Percentiles rank a stretch among this genome's conserved stretches.
Conservation (phyloP, 2,113 vertebrate species). For the Oophaga pumilio region DNA sequence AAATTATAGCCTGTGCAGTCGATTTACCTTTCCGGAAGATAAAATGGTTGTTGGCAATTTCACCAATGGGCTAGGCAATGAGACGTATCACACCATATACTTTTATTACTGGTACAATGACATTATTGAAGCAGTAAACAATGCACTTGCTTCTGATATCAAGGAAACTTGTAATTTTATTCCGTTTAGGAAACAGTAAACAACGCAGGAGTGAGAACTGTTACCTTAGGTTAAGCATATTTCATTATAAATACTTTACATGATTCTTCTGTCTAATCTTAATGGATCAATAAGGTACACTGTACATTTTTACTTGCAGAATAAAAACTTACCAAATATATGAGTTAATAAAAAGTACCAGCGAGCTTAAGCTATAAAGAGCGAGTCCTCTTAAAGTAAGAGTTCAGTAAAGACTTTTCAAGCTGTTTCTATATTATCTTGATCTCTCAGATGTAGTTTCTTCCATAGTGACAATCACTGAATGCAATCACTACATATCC, state of each 20-base stretch:
- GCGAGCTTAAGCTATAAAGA: no score
- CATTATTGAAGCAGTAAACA: slow-evolving; percentile 51
- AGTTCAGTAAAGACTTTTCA: no score
- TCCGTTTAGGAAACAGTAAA: slow-evolving; percentile 40
- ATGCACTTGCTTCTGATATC: slow-evolving; percentile 46
- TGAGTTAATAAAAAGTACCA: no score
- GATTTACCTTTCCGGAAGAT: slow-evolving; percentile 55
- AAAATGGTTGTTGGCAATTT: slow-evolving; percentile 53
- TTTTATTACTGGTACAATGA: slow-evolving; percentile 55
- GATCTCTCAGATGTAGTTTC: no score
- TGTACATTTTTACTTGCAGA: neutral
- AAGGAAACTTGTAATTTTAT: slow-evolving; percentile 41
- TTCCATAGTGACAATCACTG: no score
- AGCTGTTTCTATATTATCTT: no score
- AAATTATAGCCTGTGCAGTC: slow-evolving; percentile 49
- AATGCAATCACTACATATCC: no score
- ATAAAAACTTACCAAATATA: no score
- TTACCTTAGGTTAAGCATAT: neutral
- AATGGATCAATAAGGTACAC: neutral
- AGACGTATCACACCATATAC: slow-evolving; percentile 50
- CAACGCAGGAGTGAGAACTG: neutral
- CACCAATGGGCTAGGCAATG: slow-evolving; percentile 47
- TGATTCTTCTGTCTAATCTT: neutral
- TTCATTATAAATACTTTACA: neutral
- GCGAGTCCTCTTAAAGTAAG: no score